These are phyloP conservation scores for Hippocampus guttulatus DNA, from an alignment of 2,113 vertebrate species.

Conservation along the genomic window DNA sequence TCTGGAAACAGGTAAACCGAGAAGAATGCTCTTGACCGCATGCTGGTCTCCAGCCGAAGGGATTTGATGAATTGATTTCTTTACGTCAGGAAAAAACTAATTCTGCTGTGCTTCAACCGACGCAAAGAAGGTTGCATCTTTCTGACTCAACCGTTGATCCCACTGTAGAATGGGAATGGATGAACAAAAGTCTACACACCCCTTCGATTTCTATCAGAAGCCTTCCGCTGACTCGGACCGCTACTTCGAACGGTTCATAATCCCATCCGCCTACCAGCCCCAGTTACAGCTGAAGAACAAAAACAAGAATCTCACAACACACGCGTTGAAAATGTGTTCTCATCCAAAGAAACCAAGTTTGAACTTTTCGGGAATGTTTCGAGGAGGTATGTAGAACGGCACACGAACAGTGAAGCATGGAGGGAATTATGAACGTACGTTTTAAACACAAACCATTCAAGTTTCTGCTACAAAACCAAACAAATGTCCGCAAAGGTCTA, in stretches of 20 bases:
- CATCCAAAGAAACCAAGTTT: background rate
- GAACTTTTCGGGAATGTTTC: background rate
- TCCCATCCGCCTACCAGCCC: background rate
- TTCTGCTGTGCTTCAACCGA: background rate
- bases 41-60: constrained; percentile 13
- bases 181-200: background rate
- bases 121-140: background rate
- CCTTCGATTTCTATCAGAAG: background rate
- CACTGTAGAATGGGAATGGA: background rate
- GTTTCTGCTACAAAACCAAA: no score
- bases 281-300: background rate
- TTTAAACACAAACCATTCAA: no score
- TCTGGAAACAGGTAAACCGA: constrained; percentile 28
- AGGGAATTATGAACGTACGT: no score
- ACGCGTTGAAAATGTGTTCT: background rate
- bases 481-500: no score
- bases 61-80: background rate
- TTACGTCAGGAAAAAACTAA: background rate
- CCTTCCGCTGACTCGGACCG: background rate
- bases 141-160: background rate
- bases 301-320: no score
- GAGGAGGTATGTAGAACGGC: no score
- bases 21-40: constrained; percentile 28
- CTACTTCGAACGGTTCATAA: background rate
- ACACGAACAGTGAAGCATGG: no score